phyloP scores from a whole-genome alignment of 2,797 vertebrate species.

The Scyliorhinus canicula region DNA sequence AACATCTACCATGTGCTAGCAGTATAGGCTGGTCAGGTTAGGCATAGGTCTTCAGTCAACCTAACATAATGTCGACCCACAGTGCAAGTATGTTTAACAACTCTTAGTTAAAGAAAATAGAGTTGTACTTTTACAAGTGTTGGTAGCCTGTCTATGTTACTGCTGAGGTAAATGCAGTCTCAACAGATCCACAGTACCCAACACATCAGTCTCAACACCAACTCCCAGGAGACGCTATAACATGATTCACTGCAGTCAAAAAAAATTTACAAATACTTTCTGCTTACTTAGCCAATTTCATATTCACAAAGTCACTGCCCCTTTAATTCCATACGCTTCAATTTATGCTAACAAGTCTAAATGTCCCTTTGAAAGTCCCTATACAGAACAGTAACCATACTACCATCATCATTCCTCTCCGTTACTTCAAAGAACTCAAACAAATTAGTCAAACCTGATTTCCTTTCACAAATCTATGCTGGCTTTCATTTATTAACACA shows the following conservation, averaged over 20 bases:
- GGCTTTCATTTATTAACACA: not conserved
- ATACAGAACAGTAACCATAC: not conserved
- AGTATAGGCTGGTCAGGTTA: too few species aligned
- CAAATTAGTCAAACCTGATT: not conserved
- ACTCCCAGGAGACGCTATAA: not conserved
- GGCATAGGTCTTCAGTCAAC: too few species aligned
- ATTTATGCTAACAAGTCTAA: not conserved
- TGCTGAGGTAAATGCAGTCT: too few species aligned
- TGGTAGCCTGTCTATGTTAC: too few species aligned
- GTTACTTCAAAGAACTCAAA: not conserved
- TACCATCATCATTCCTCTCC: not conserved
- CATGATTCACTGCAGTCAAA: not conserved
- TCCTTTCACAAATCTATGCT: not conserved
- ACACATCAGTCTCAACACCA: not conserved
- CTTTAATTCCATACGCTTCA: not conserved
- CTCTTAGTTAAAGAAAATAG: too few species aligned
- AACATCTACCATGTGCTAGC: too few species aligned
- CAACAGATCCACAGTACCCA: too few species aligned
- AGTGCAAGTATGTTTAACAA: too few species aligned
- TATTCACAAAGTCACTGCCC: not conserved
- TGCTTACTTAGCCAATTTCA: not conserved
- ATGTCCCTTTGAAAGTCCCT: not conserved
- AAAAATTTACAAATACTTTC: not conserved
- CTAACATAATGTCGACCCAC: too few species aligned
- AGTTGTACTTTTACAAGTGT: too few species aligned